Evolutionary conservation across 2,888 invertebrate genomes (phyloP), one percentile per base, ranked within the genome.

Genomic region (Drosophila lacicola): DNA sequence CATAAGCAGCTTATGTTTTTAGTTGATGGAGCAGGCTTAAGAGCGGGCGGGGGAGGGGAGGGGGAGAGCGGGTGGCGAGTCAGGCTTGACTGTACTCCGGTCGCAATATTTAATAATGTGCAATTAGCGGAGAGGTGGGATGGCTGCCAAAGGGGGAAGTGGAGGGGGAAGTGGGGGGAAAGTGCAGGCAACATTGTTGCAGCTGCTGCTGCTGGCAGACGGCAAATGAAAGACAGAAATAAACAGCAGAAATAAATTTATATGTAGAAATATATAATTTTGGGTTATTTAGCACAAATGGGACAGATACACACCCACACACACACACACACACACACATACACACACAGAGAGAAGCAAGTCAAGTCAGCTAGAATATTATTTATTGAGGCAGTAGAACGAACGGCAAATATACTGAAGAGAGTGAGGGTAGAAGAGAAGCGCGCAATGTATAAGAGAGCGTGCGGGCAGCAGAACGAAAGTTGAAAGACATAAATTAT

Each of bases 401-500:
- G 29, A 29, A 2, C 29, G 8, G 29, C 29, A 8, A 29, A 25
- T 25, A 2, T 8, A 25, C 25, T 8, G 25, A 8, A 29, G 8
- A 45, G 2, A 4, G 37, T 13, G 13, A 19, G 34, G 11, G 10
- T 11, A 21, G 10, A 21, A 36, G 25, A 41, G 29, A 36, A 29
- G 11, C 13, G 0, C 19, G 13, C 13, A 4, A 29, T 11, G 25
- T 33, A 44, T 39, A 14, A 45, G 13, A 21, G 37, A 46, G 33
- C 47, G 13, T 29, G 33, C 42, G 84, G 83, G 86, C 83, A 80
- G 82, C 72, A 67, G 44, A 83, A 87, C 88, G 89, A 88, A 87
- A 75, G 70, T 84, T 87, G 29, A 88, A 90, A 87, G 86, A 87
- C 85, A 89, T 86, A 85, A 89, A 80, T 82, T 89, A 89, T 86